phyloP scores from a whole-genome alignment of 2,797 vertebrate genomes.

The Poecilia picta region DNA sequence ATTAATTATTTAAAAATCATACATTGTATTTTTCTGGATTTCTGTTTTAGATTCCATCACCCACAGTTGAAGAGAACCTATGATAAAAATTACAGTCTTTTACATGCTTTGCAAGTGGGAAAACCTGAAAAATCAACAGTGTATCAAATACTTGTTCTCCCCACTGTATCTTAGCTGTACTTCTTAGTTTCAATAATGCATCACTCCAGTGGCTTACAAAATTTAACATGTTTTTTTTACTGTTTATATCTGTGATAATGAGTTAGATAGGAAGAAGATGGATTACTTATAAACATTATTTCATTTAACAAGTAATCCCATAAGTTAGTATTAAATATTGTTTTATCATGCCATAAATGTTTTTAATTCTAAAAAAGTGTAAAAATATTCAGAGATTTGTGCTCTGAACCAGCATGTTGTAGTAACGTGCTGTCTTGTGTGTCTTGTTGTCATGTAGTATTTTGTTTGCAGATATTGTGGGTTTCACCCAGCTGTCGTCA shows the following conservation, averaged over 20 bases:
- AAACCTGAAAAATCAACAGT: too few species aligned
- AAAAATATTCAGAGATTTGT: background rate
- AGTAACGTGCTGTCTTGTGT: background rate
- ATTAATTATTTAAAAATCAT: too few species aligned
- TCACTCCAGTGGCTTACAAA: background rate
- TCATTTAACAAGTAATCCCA: background rate
- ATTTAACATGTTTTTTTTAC: background rate
- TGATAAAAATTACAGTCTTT: too few species aligned
- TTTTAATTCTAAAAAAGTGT: background rate
- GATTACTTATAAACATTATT: background rate
- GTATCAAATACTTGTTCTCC: too few species aligned
- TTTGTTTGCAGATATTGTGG: conserved; percentile 95
- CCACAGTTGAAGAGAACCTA: too few species aligned
- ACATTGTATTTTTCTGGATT: too few species aligned
- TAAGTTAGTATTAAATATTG: background rate
- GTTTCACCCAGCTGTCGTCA: conserved; percentile 94
- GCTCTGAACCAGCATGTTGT: background rate
- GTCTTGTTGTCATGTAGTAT: conserved; percentile 80
- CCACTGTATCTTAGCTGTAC: too few species aligned
- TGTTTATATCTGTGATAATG: background rate
- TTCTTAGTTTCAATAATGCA: background rate
- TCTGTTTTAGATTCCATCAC: too few species aligned
- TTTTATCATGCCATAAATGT: background rate
- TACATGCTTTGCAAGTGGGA: too few species aligned
- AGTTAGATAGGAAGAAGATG: background rate